Evolutionary conservation across 2,797 vertebrate species (phyloP).

Genomic region (Hydrocynus forskahlii): DNA sequence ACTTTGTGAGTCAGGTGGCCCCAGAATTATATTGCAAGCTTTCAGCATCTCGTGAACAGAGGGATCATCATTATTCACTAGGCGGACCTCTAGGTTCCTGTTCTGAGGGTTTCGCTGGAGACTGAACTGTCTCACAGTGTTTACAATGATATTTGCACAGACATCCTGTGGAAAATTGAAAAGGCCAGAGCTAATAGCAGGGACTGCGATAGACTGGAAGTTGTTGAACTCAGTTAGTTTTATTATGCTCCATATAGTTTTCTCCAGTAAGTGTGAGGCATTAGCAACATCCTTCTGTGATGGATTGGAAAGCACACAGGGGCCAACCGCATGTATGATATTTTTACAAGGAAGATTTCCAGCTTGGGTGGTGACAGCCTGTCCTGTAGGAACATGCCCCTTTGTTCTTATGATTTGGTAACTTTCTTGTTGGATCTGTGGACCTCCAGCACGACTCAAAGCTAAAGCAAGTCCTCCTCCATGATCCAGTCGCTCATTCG

Average conservation of each 20-base stretch:
- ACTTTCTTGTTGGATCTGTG: conserved; percentile 72
- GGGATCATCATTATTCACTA: conserved; percentile 82
- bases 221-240: rapidly evolving
- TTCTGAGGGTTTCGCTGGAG: rapidly evolving
- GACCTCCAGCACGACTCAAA: conserved; percentile 78
- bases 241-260: conserved; percentile 70
- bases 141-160: conserved; percentile 81
- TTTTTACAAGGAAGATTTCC: conserved; percentile 75
- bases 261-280: conserved; percentile 6
- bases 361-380: conserved; percentile 56
- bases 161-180: conserved; percentile 79
- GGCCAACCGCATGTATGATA: conserved; percentile 90
- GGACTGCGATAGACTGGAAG: conserved; percentile 83
- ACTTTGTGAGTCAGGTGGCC: background rate
- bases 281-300: rapidly evolving
- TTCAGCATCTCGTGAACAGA: conserved; percentile 79
- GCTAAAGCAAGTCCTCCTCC: conserved; percentile 80
- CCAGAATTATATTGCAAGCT: conserved; percentile 67
- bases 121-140: conserved; percentile 51
- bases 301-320: rapidly evolving
- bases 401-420: rapidly evolving
- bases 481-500: conserved; percentile 77
- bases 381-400: conserved; percentile 63
- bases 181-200: conserved; percentile 89
- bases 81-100: conserved; percentile 27